Evolutionary conservation across 2,888 invertebrate species (phyloP).

Genomic region (Hedya salicella): DNA sequence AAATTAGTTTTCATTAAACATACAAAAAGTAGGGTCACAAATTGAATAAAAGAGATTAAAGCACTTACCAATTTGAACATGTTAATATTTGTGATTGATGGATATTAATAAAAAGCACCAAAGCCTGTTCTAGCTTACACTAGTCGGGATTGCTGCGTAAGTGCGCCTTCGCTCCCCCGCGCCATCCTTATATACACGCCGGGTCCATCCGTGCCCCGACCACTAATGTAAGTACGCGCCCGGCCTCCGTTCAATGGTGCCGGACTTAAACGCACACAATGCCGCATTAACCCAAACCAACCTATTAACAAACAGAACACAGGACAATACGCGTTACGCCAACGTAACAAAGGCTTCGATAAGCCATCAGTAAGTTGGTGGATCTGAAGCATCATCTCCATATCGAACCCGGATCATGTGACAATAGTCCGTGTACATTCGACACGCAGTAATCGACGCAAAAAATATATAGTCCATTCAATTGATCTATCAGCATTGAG

Average conservation of each 20-base stretch:
- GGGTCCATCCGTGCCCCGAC: conserved; percentile 73
- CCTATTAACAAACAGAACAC: neutral
- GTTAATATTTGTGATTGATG: conserved; percentile 41
- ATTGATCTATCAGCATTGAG: conserved; percentile 38
- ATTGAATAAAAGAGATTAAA: conserved; percentile 27
- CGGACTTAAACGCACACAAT: conserved; percentile 70
- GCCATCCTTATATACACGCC: conserved; percentile 65
- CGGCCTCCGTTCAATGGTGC: conserved; percentile 66
- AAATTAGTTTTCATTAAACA: neutral
- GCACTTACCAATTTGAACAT: conserved; percentile 77
- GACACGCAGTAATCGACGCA: conserved; percentile 57
- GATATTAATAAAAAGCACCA: conserved; percentile 53
- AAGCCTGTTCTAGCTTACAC: conserved; percentile 62
- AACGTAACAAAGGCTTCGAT: neutral
- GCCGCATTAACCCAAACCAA: conserved; percentile 69
- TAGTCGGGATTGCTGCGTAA: conserved; percentile 70
- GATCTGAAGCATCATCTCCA: conserved; percentile 65
- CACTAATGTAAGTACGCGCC: conserved; percentile 64
- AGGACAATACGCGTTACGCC: conserved; percentile 8
- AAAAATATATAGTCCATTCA: conserved; percentile 52
- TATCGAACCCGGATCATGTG: conserved; percentile 70
- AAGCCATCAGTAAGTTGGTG: conserved; percentile 1
- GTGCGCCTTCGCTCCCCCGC: conserved; percentile 49
- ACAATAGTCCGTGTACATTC: conserved; percentile 53
- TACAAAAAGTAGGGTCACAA: neutral